Conservation (phyloP, 2,797 vertebrate species). For the Apogon talboti region DNA sequence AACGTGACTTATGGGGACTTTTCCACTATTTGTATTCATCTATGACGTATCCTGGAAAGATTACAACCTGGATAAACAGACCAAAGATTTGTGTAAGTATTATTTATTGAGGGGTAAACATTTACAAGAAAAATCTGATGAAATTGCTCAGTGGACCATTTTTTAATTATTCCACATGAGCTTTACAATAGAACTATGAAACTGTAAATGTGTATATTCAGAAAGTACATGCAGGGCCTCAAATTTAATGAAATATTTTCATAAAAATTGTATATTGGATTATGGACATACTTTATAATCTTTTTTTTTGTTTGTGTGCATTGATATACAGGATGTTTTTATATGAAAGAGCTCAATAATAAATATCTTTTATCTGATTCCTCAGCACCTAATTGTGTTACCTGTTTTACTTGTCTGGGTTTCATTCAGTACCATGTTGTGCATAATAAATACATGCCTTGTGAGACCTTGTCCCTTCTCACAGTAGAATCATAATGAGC, state of each 20-base stretch:
- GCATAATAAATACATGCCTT: conserved; percentile 67
- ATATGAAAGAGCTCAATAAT: conserved; percentile 52
- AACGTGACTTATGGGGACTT: conserved; percentile 28
- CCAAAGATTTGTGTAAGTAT: conserved; percentile 48
- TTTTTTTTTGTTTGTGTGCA: conserved; percentile 18
- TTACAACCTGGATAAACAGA: conserved; percentile 21
- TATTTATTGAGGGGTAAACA: conserved; percentile 54
- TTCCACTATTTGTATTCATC: conserved; percentile 16
- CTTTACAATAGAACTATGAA: conserved; percentile 16
- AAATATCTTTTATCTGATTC: conserved; percentile 67
- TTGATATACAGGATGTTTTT: conserved; percentile 50
- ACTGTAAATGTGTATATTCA: conserved; percentile 30
- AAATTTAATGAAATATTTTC: conserved; percentile 33
- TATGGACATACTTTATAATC: conserved; percentile 12
- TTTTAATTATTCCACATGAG: conserved; percentile 7
- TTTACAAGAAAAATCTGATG: conserved; percentile 10
- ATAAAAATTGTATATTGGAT: conserved; percentile 32
- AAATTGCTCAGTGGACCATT: conserved; percentile 5
- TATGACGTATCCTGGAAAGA: conserved; percentile 18
- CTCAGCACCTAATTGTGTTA: conserved; percentile 49
- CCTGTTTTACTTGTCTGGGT: conserved; percentile 55
- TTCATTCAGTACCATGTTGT: conserved; percentile 50
- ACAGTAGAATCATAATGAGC: conserved; percentile 71
- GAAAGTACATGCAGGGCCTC: background rate
- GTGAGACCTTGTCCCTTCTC: conserved; percentile 63